Evolutionary conservation across 2,113 vertebrate genomes (phyloP).

Genomic region (Meleagris gallopavo): DNA sequence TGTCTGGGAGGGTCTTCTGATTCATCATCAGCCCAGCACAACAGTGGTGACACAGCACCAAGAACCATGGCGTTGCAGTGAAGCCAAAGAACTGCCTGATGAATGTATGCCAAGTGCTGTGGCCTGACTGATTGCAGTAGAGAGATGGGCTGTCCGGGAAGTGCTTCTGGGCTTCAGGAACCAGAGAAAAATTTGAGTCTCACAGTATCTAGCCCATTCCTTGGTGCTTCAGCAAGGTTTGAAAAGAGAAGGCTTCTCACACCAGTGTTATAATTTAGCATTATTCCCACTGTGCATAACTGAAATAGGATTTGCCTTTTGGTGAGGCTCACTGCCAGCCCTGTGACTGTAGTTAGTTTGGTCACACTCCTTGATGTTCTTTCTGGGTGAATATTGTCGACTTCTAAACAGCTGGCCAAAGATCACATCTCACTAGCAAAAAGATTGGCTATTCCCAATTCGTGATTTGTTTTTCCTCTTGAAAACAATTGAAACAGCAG

Average conservation of each 20-base stretch:
- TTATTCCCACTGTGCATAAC: background rate
- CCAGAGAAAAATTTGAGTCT: background rate
- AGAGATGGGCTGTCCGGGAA: background rate
- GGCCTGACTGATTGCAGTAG: background rate
- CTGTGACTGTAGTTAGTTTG: background rate
- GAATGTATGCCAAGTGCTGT: background rate
- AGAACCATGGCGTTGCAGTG: rapidly evolving
- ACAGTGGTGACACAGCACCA: background rate
- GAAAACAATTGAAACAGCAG: background rate
- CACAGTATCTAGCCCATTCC: no score
- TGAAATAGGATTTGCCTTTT: background rate
- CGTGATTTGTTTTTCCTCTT: background rate
- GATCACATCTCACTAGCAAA: background rate
- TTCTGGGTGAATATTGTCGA: background rate
- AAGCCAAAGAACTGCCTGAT: background rate
- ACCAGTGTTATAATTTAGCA: background rate
- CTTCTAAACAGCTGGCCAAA: background rate
- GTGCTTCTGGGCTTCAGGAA: background rate
- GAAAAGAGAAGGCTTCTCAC: background rate
- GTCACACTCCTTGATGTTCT: background rate
- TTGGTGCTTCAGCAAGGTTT: background rate
- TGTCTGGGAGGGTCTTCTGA: background rate
- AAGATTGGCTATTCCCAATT: background rate
- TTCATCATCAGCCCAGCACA: background rate
- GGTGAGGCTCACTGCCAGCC: background rate